These are phyloP conservation scores for Magallana gigas DNA, from an alignment of 1,140 invertebrate genomes.

Conservation along the genomic window DNA sequence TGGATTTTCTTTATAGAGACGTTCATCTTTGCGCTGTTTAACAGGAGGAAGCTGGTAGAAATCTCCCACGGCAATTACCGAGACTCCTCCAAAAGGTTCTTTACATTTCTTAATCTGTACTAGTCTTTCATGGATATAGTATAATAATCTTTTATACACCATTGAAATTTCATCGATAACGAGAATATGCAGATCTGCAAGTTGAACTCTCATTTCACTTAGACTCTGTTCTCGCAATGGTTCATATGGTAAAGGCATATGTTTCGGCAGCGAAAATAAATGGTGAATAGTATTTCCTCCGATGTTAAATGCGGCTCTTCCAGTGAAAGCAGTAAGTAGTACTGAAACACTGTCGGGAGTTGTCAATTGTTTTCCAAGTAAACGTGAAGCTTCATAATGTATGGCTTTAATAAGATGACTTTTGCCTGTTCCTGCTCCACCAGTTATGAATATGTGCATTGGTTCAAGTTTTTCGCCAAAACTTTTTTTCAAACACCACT, in stretches of 20 bases:
- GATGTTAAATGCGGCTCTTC: conserved; percentile 53
- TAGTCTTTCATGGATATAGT: conserved; percentile 53
- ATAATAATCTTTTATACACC: conserved; percentile 40
- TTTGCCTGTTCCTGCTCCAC: conserved; percentile 45
- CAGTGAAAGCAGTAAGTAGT: conserved; percentile 47
- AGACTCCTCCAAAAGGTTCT: conserved; percentile 47
- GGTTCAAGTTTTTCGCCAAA: conserved; percentile 43
- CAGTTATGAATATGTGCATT: conserved; percentile 38
- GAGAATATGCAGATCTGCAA: conserved; percentile 40
- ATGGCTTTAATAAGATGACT: conserved; percentile 40
- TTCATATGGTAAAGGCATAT: not conserved
- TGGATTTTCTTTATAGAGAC: not conserved
- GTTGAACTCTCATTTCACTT: conserved; percentile 22
- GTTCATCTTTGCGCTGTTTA: not conserved
- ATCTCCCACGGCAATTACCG: conserved; percentile 49
- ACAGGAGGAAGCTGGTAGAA: conserved; percentile 51
- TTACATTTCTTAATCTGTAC: conserved; percentile 45
- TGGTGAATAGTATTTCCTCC: conserved; percentile 42
- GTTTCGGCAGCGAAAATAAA: not conserved
- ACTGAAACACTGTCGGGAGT: conserved; percentile 45
- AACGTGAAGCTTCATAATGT: conserved; percentile 44
- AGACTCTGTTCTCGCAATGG: not conserved
- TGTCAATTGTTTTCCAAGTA: conserved; percentile 22
- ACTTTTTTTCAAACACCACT: conserved; percentile 11
- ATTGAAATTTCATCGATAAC: too few relatives aligned